Evolutionary conservation across 2,888 invertebrate genomes (phyloP).

Genomic region (Mythimna albipuncta): DNA sequence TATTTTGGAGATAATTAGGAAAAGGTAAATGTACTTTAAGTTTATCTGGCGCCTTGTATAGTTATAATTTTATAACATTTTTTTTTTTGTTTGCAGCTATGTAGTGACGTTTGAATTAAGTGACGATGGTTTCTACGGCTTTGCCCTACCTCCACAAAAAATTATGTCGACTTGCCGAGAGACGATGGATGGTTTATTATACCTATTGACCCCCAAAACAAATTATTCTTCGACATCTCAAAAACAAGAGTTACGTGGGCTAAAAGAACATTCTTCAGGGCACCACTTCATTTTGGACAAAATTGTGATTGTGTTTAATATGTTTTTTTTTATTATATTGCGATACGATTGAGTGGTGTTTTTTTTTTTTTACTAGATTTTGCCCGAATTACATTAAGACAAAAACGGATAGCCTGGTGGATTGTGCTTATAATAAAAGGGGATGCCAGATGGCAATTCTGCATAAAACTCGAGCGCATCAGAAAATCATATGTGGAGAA

Average conservation of each 20-base stretch:
- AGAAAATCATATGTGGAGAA: no score
- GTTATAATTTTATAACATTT: no score
- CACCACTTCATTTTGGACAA: slow-evolving; percentile 56
- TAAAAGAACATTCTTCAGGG: background rate
- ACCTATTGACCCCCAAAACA: slow-evolving; percentile 50
- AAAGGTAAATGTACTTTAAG: no score
- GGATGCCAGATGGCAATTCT: no score
- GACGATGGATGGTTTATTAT: slow-evolving; percentile 88
- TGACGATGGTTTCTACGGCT: slow-evolving; percentile 92
- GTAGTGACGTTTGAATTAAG: slow-evolving; percentile 93
- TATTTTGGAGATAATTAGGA: no score
- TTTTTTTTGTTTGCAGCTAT: slow-evolving; percentile 77
- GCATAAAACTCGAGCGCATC: no score
- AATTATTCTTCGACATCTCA: background rate
- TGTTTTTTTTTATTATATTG: slow-evolving; percentile 75
- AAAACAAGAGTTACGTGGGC: background rate
- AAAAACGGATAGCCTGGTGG: no score
- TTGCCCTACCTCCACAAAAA: slow-evolving; percentile 91
- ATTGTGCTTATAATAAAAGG: no score
- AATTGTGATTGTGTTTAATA: slow-evolving; percentile 68
- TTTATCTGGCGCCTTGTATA: no score
- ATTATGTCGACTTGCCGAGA: slow-evolving; percentile 92
- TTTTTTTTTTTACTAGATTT: background rate
- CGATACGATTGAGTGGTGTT: slow-evolving; percentile 64
- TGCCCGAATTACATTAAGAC: no score